Base-by-base conservation (phyloP, 2,113 vertebrate species). In the Terrapene triunguis region DNA sequence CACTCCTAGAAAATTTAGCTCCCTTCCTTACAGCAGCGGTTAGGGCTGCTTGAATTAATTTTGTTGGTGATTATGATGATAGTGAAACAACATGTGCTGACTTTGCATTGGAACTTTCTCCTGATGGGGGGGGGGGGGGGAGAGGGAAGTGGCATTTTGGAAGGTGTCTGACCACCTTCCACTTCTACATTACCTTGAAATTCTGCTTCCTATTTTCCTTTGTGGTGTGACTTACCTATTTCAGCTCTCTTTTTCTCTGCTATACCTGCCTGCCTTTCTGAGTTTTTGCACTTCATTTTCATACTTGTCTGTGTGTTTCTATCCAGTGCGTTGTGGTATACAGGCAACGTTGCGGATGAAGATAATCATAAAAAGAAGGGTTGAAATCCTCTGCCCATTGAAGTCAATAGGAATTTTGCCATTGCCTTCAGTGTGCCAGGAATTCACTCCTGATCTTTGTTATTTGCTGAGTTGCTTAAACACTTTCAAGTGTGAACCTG, bases 71-170 rank as follows among this genome's bases (percentile, higher is more conserved):
- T 83, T 95, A 55, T 6, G 35, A 38, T 38, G 21, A 72, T 10
- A 38, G 19, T 38, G 19, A 72, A 72, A 22, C 21, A 72, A 72
- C n/a, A 21, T 38, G 27, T 32, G n/a, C 87, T 95, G 10, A 13
- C 69, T 93, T 88, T 62, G 80, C 55, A 29, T 38, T 92, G 55
- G 44, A 76, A 92, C 82, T 95, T 93, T 93, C 69, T 94, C 69
- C 35, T 93, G 89, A 89, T n/a, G 22, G 2, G 80, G 42, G n/a
- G 32, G 62, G n/a, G 91, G 84, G 1, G 17, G n/a, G 24, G 1
- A 84, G 29, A 32, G 42, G 81, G 44, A 2, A 50, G 14, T 50
- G 94, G 82, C 3, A 4, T 65, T 96, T 82, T 50, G 22, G 81
- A 95, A 93, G 54, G 9, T 84, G 76, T 1, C 84, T 94, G 89